Percentiles rank a stretch among this genome's conserved stretches.
phyloP scores from a whole-genome alignment of 2,888 invertebrate species.

The Conus canariensis region DNA sequence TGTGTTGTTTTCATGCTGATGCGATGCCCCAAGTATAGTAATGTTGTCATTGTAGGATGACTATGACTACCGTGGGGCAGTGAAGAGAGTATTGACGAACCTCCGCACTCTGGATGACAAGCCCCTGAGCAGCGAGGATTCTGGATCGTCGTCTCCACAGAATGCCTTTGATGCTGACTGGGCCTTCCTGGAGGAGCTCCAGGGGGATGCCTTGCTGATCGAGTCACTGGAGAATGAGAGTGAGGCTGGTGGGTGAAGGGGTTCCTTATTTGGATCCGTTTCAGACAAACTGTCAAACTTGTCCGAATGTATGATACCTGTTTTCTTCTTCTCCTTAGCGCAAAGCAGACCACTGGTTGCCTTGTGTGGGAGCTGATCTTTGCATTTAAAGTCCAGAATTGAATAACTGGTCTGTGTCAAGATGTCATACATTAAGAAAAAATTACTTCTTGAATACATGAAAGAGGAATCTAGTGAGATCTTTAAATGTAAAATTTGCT shows the following conservation, averaged over 20 bases:
- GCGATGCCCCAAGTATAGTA: too few species aligned
- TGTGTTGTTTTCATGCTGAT: too few species aligned
- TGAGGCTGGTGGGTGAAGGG: conserved; percentile 30
- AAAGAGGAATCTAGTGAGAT: not conserved
- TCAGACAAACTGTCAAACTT: too few species aligned
- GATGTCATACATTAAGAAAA: too few species aligned
- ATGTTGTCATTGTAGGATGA: conserved; percentile 53
- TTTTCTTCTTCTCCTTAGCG: too few species aligned
- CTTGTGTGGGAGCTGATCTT: too few species aligned
- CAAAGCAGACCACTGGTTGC: too few species aligned
- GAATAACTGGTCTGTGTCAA: too few species aligned
- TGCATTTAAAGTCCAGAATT: too few species aligned
- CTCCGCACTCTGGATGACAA: conserved; percentile 76
- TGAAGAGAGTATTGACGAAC: conserved; percentile 72
- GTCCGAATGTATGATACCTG: too few species aligned
- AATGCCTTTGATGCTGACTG: conserved; percentile 78
- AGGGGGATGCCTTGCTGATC: conserved; percentile 65
- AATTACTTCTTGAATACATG: not conserved
- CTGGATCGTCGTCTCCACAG: conserved; percentile 49
- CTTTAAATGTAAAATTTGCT: too few species aligned
- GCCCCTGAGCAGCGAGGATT: conserved; percentile 53
- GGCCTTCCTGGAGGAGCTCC: conserved; percentile 76
- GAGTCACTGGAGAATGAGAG: conserved; percentile 38
- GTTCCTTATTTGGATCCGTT: not conserved
- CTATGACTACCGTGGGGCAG: conserved; percentile 75